Evolutionary conservation across 2,888 invertebrate genomes (phyloP), one percentile per base, ranked within the genome.

Genomic region (Pecten maximus): DNA sequence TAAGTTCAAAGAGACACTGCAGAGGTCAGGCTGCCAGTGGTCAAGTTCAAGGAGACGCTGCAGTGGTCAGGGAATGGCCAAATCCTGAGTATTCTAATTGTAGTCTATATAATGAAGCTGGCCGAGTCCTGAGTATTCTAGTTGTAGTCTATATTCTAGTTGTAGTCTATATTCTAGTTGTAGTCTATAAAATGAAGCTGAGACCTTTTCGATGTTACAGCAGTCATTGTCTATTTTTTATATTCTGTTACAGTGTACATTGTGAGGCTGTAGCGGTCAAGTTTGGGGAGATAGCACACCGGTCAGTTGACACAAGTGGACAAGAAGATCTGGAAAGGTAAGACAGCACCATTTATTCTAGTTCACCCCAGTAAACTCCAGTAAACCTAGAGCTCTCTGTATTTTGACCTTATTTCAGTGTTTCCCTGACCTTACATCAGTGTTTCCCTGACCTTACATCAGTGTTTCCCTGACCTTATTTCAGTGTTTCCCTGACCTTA

Each of bases 261-360:
- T 88, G 88, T 91, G 16, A 90, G 86, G 88, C 91, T 92, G 28
- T 91, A 15, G 91, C 93, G 6, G 89, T 94, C 19, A 92, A 89
- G 88, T 92, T 94, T 86, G 91, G 92, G 28, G 89, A 44, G 16
- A 89, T 93, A 28, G 60, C 88, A 28, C 50, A 89, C 50, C 87
- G 90, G 40, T 91, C 92, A 60, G 90, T 87, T 6, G 91, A 93
- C 88, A 90, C 89, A 60, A 93, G 92, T 87, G 88, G 74, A 74
- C 74, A 74, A 74, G 74, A 74, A 2, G 74, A 74, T 35, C 74
- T 35, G 35, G 74, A 74, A 74, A 74, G 74, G 74, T 74, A 74
- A 35, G 74, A 74, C 74, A 74, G 35, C 35, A 74, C 74, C 50
- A 54, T 54, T 35, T 74, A 74, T 2, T 2, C 35, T 74, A 8